These are phyloP conservation scores for Lagorchestes hirsutus DNA, from an alignment of 2,797 vertebrate genomes.

Conservation along the genomic window DNA sequence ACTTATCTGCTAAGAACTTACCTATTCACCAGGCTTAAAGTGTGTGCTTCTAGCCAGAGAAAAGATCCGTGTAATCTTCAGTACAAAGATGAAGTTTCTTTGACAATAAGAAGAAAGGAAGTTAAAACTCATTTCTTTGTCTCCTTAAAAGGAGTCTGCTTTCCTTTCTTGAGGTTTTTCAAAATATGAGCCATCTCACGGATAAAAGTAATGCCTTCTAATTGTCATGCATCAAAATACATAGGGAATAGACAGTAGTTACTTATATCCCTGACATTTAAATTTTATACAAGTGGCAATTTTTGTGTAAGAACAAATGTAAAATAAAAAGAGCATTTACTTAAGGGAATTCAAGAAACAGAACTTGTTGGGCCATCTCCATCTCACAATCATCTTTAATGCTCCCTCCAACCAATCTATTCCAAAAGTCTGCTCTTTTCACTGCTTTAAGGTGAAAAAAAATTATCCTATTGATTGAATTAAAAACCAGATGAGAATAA, in stretches of 20 bases:
- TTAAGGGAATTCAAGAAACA: background rate
- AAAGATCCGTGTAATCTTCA: conserved; percentile 75
- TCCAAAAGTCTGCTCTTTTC: background rate
- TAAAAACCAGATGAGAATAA: background rate
- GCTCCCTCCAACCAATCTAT: too few species aligned
- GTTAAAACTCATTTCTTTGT: conserved; percentile 79
- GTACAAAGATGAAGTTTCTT: conserved; percentile 79
- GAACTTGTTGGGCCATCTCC: background rate
- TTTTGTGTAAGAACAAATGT: conserved; percentile 14
- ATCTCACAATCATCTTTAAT: accelerated
- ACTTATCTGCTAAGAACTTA: conserved; percentile 81
- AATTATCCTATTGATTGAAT: background rate
- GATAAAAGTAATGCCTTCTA: background rate
- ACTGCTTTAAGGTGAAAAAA: background rate
- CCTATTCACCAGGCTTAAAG: conserved; percentile 75
- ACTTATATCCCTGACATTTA: background rate
- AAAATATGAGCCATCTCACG: conserved; percentile 54
- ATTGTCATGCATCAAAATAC: background rate
- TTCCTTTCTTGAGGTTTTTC: conserved; percentile 71
- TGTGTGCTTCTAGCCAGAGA: conserved; percentile 81
- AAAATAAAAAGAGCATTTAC: background rate
- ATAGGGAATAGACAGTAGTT: background rate
- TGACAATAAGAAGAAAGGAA: conserved; percentile 80
- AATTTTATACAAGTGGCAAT: conserved; percentile 51
- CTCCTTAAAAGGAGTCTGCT: conserved; percentile 75